Base-by-base conservation (phyloP, 2,113 vertebrate genomes). In the Corythaixoides concolor region DNA sequence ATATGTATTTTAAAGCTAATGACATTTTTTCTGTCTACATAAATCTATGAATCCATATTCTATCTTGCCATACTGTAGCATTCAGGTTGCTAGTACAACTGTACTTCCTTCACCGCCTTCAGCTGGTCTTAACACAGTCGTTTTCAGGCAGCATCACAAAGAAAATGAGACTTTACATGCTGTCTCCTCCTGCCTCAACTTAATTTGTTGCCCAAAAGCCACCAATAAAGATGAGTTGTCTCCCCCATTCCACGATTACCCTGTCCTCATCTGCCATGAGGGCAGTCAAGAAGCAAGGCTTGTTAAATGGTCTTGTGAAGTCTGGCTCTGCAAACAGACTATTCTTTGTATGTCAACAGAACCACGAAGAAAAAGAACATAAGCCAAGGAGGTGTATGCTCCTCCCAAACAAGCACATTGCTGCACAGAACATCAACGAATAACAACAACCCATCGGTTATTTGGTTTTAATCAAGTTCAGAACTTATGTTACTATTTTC, bases 91-190 rank as follows among this genome's bases (percentile, higher is more conserved):
- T 60, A 22, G 22, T 15, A 39, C 11, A 56, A 17, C 52, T 14
- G 24, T 5, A 30, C 16, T 52, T 72, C 32, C 35, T 47, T 53
- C 39, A 32, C 4, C 39, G 32, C 20, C 24, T 66, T 77, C 0
- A 0, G 33, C 39, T 43, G 23, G 15, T 52, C 64, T 68, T 28
- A 52, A 5, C 11, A 37, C 10, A 72, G 22, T 14, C 4, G 0
- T 27, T 58, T 59, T 66, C 30, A 41, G 1, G 0, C 0, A 22
- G 12, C 12, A 68, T 27, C 60, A 43, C 26, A 78, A 49, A 67
- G 52, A 70, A 85, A 87, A 77, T 0, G 0, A 73, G 53, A 52
- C 33, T 80, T 88, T 10, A 22, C 26, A n/a, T 5, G 30, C 39
- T 39, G 27, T 27, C 90, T 83, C 27, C 39, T 75, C 56, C 52